Percentiles rank a stretch among this genome's conserved stretches.
These are phyloP conservation scores for Phoenoteleia sp. DNA, from an alignment of 2,888 invertebrate genomes.

Conservation along the genomic window DNA sequence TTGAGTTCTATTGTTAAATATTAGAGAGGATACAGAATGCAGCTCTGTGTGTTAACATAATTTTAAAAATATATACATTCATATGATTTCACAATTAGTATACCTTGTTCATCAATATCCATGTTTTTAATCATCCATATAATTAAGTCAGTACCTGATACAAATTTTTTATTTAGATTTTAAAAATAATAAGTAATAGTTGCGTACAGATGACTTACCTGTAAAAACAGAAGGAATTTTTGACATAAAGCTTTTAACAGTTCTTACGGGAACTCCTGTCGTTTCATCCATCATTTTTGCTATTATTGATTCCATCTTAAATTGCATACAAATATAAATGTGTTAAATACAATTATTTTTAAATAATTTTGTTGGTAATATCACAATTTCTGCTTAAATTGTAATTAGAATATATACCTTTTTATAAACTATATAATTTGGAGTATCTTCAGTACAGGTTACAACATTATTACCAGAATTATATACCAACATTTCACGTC, in stretches of 20 bases:
- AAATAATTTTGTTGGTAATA: too few relatives aligned
- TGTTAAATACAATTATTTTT: too few relatives aligned
- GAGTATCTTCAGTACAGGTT: conserved; percentile 91
- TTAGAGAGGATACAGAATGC: too few relatives aligned
- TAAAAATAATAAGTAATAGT: too few relatives aligned
- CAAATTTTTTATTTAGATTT: background rate
- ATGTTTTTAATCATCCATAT: conserved; percentile 98
- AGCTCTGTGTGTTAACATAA: too few relatives aligned
- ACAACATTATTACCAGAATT: conserved; percentile 65
- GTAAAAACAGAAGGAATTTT: conserved; percentile 99
- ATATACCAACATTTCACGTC: conserved; percentile 71
- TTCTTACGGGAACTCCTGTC: conserved; percentile 97
- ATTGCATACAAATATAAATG: too few relatives aligned
- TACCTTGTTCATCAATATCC: conserved; percentile 95
- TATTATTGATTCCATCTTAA: conserved; percentile 97
- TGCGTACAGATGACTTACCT: conserved; percentile 86
- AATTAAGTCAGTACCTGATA: conserved; percentile 94
- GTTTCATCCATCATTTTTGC: conserved; percentile 98
- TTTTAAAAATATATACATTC: too few relatives aligned
- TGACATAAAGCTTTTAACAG: conserved; percentile 99
- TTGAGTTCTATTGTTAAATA: too few relatives aligned
- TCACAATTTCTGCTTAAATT: too few relatives aligned
- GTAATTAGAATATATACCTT: conserved; percentile 90
- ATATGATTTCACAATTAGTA: too few relatives aligned
- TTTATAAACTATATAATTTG: conserved; percentile 95